Evolutionary conservation across 2,113 vertebrate genomes (phyloP).

Genomic region (Steatornis caripensis): DNA sequence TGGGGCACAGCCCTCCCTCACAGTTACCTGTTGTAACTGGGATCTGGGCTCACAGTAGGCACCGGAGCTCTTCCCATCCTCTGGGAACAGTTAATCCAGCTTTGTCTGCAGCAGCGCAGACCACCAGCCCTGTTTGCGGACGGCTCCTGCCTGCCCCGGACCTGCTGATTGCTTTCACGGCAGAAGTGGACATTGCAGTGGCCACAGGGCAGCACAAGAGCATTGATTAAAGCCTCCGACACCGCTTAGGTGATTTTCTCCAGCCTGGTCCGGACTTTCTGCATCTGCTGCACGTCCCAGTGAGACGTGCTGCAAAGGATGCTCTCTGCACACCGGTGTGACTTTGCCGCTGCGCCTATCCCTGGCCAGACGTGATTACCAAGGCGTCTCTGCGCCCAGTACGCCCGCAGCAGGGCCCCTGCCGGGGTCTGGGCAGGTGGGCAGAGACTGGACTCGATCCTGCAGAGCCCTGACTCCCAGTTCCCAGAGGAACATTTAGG

Average conservation of each 20-base stretch:
- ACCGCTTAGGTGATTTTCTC: background rate
- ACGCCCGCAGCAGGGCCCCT: background rate
- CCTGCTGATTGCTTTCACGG: background rate
- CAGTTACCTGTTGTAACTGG: background rate
- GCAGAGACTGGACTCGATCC: background rate
- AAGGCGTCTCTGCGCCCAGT: background rate
- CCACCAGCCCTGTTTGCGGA: background rate
- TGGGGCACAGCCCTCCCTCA: background rate
- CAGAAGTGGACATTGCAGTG: background rate
- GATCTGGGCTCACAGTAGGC: background rate
- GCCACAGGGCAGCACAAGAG: rapidly evolving
- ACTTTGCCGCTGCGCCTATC: rapidly evolving
- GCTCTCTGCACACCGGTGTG: background rate
- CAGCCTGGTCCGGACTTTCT: background rate
- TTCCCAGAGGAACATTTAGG: background rate
- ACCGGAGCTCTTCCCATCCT: background rate
- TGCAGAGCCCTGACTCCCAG: background rate
- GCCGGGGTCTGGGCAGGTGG: background rate
- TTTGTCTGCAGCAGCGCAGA: rapidly evolving
- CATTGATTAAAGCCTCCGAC: background rate
- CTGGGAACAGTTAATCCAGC: background rate
- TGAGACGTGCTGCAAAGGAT: background rate
- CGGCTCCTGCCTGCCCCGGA: background rate
- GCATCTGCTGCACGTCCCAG: background rate
- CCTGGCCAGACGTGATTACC: background rate